These are phyloP conservation scores for Hermaeophaga mercurialis DNA, from an alignment of 2,888 invertebrate genomes.

Conservation along the genomic window DNA sequence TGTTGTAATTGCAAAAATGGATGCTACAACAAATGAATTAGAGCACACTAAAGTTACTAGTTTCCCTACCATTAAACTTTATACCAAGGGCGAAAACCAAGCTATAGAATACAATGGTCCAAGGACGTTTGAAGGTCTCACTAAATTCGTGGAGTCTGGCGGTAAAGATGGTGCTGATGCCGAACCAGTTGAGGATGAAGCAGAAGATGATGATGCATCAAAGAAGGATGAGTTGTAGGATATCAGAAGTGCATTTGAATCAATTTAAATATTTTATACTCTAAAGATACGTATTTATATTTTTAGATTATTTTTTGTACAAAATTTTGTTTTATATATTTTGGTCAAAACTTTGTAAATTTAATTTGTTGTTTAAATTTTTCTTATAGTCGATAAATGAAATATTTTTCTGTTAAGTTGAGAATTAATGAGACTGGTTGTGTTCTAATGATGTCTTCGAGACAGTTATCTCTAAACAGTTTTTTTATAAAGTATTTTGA, in stretches of 20 bases:
- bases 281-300: conserved; percentile 10
- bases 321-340: not conserved
- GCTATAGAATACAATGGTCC: conserved; percentile 93
- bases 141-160: conserved; percentile 91
- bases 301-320: conserved; percentile 22
- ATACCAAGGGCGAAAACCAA: conserved; percentile 90
- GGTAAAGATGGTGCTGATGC: conserved; percentile 78
- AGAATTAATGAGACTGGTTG: conserved; percentile 50
- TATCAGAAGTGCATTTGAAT: conserved; percentile 4
- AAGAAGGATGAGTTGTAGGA: conserved; percentile 81
- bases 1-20: conserved; percentile 97
- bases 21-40: conserved; percentile 96
- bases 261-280: conserved; percentile 11
- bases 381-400: not conserved
- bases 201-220: conserved; percentile 74
- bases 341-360: conserved; percentile 10
- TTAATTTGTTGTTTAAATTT: conserved; percentile 17
- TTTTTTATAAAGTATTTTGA: conserved; percentile 17
- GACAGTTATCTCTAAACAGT: conserved; percentile 3
- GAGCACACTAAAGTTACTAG: conserved; percentile 93
- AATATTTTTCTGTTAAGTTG: conserved; percentile 31
- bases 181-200: conserved; percentile 66
- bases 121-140: conserved; percentile 89
- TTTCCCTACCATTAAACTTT: conserved; percentile 94
- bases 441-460: conserved; percentile 30